phyloP scores from a whole-genome alignment of 2,797 vertebrate species.

The Bradypodion pumilum region DNA sequence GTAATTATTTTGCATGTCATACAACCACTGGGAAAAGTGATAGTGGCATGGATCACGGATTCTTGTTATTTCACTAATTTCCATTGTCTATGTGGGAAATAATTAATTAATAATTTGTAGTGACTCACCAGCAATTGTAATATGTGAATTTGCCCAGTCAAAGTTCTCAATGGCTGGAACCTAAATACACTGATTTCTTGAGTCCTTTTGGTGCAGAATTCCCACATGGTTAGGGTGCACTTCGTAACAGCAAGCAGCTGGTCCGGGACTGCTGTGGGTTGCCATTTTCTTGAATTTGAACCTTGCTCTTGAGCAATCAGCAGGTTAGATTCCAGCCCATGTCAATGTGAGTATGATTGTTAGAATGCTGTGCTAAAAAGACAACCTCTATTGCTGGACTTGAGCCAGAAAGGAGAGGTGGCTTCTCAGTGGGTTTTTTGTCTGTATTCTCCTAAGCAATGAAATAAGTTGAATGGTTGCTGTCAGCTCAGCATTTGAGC shows the following conservation, averaged over 20 bases:
- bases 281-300: not conserved
- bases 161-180: not conserved
- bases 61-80: not conserved
- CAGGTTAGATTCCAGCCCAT: not conserved
- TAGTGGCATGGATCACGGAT: not conserved
- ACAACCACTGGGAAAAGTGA: not conserved
- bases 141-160: not conserved
- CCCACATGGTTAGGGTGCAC: not conserved
- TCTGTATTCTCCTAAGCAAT: not conserved
- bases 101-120: not conserved
- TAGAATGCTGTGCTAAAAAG: not conserved
- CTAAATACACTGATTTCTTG: not conserved
- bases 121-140: not conserved
- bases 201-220: not conserved
- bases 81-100: not conserved
- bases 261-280: not conserved
- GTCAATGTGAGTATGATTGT: not conserved
- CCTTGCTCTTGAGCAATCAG: not conserved
- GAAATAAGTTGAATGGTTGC: constrained; percentile 12
- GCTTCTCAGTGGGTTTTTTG: not conserved
- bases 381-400: not conserved
- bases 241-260: not conserved
- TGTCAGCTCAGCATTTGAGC: not conserved
- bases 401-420: not conserved
- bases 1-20: not conserved